A percentile compares a stretch with the other conserved stretches of the same genome.
These are phyloP conservation scores for Cantharis flavilabris DNA, from an alignment of 2,888 invertebrate genomes.

Conservation along the genomic window DNA sequence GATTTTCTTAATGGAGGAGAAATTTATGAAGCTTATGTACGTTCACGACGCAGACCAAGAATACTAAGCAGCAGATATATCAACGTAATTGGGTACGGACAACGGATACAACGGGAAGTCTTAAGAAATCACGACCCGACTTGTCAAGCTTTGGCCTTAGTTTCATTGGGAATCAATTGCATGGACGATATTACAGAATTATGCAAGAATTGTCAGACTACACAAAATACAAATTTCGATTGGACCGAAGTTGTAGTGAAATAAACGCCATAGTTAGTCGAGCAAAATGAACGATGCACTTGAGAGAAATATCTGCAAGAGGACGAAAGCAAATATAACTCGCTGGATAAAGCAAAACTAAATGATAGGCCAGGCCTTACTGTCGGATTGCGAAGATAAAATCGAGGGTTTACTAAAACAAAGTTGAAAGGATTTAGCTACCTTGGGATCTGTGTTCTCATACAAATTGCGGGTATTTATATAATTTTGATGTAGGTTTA, in stretches of 20 bases:
- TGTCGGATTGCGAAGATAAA: not conserved
- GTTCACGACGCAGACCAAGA: conserved; percentile 1
- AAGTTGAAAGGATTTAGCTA: not conserved
- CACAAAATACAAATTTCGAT: not conserved
- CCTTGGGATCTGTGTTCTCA: not conserved
- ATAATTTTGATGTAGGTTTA: not conserved
- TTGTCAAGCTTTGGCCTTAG: conserved; percentile 6
- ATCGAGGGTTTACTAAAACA: not conserved
- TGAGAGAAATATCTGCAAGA: not conserved
- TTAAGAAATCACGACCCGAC: not conserved
- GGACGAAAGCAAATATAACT: not conserved
- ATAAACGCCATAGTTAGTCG: not conserved
- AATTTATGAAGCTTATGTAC: conserved; percentile 38
- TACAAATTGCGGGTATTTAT: not conserved
- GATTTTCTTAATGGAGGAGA: conserved; percentile 37
- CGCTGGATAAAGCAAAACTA: not conserved
- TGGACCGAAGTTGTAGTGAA: not conserved
- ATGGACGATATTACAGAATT: not conserved
- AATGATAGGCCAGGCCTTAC: not conserved
- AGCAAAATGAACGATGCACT: not conserved
- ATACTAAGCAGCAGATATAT: not conserved
- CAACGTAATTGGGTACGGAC: not conserved
- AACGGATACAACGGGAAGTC: not conserved
- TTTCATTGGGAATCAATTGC: conserved; percentile 9
- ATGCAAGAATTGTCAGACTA: not conserved